Percentiles rank a stretch among this genome's conserved stretches.
Conservation (phyloP, 35 echinoderm and acorn worm genomes). For the Chiridota heheva region DNA sequence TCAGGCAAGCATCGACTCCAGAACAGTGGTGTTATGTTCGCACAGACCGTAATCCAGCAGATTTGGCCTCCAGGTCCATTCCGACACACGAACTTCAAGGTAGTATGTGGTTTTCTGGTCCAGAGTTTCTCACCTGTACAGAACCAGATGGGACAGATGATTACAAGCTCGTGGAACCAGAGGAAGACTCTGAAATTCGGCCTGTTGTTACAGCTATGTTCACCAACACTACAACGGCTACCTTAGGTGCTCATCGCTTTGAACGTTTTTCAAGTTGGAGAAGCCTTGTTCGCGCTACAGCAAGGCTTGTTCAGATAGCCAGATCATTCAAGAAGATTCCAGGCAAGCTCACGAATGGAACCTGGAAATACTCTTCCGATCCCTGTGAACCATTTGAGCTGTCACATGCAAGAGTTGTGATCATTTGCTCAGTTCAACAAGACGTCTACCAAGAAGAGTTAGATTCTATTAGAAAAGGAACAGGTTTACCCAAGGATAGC, state of each 20-base stretch:
- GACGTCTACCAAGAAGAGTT: constrained; percentile 6
- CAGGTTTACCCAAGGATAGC: neutral
- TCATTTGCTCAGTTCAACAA: neutral
- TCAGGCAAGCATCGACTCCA: constrained; percentile 38
- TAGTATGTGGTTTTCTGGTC: constrained; percentile 10
- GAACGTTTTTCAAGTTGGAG: no score
- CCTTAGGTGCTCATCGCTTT: neutral
- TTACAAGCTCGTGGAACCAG: neutral
- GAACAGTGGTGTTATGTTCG: constrained; percentile 59
- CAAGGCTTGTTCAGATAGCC: no score
- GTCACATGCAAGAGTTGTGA: neutral
- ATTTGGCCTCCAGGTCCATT: constrained; percentile 15
- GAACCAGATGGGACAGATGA: no score
- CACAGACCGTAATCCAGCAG: constrained; percentile 35
- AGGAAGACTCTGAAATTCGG: neutral
- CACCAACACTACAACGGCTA: neutral
- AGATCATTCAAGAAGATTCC: no score
- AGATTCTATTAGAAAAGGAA: neutral
- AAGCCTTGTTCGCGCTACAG: no score
- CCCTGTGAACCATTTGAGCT: no score
- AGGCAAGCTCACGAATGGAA: no score
- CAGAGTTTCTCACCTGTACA: neutral
- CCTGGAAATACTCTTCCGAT: no score
- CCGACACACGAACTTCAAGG: neutral
- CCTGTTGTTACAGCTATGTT: neutral